phyloP scores from a whole-genome alignment of 1,140 invertebrate genomes.

The Pseudomyrmex gracilis region DNA sequence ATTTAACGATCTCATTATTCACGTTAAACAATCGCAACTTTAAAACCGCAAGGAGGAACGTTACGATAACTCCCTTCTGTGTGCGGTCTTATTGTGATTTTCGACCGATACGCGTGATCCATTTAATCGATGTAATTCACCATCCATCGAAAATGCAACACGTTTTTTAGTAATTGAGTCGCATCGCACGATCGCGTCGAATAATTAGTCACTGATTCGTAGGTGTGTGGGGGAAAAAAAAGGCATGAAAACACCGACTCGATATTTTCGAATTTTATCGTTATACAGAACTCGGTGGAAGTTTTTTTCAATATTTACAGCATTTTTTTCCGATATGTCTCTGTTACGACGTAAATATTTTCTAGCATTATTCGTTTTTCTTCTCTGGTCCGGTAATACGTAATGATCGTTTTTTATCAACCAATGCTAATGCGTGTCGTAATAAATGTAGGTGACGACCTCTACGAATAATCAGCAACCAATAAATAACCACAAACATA shows the following conservation, averaged over 20 bases:
- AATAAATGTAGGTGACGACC: constrained; percentile 75
- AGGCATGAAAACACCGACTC: constrained; percentile 45
- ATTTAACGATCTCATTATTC: constrained; percentile 19
- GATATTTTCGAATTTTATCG: constrained; percentile 49
- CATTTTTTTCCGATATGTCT: constrained; percentile 43
- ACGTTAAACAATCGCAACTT: constrained; percentile 1
- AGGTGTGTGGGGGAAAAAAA: constrained; percentile 46
- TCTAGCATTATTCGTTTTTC: neutral
- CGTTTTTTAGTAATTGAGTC: constrained; percentile 67
- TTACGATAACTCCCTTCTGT: constrained; percentile 26
- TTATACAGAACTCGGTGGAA: constrained; percentile 53
- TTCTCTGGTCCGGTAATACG: constrained; percentile 19
- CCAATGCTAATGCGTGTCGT: constrained; percentile 57
- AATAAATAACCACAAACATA: constrained; percentile 61
- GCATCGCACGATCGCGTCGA: constrained; percentile 56
- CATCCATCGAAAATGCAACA: constrained; percentile 16
- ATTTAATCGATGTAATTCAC: constrained; percentile 57
- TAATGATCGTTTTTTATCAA: constrained; percentile 42
- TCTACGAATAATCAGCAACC: constrained; percentile 62
- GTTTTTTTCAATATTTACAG: constrained; percentile 28
- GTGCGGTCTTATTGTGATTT: constrained; percentile 46
- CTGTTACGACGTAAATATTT: constrained; percentile 39
- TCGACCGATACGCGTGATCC: constrained; percentile 44
- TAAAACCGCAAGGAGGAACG: constrained; percentile 12
- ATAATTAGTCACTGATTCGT: constrained; percentile 69